Evolutionary conservation across 2,113 vertebrate genomes (phyloP), one percentile per base, ranked within the genome.

Genomic region (Neotoma lepida): DNA sequence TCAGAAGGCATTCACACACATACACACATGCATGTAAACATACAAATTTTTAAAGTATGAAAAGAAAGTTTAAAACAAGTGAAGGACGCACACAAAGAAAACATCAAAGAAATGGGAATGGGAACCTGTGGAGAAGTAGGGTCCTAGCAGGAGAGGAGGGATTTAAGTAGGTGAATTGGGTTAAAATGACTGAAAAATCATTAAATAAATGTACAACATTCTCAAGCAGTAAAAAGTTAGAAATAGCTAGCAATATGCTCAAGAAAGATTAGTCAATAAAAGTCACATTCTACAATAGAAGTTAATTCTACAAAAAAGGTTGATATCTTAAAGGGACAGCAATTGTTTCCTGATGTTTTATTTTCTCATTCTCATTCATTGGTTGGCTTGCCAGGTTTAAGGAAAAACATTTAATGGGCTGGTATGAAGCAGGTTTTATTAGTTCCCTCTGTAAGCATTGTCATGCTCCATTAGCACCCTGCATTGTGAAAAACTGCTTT

Each of bases 401-500:
- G 93, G 77, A 96, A 96, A 94, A 14, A 51, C 61, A 80, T 76
- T 97, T 71, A 94, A 92, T 85, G 90, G 89, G 30, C 66, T 96
- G 81, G 80, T 91, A 81, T 92, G 95, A 94, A 96, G 80, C 41
- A 89, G 22, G 35, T 94, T 98, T 95, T 96, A 94, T 96, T 96
- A 97, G 92, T 86, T 81, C 41, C 81, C 41, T 95, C 6, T 81
- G 95, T 96, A 76, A 90, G 63, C 96, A 63, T 93, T 96, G 90
- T 41, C 86, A 96, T 91, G 49, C 54, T 78, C 95, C 30, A 87
- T 95, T 97, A 89, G 84, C 80, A 39, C 94, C 97, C 94, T 68
- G 56, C 24, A 70, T 82, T 96, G 24, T 86, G 89, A 91, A 90
- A 87, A 96, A 88, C 17, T 51, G 4, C 33, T 97, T 95, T 96